A percentile compares a stretch with the other conserved stretches of the same genome.
phyloP scores from a whole-genome alignment of 1,140 invertebrate genomes.

The Pseudomyrmex gracilis region DNA sequence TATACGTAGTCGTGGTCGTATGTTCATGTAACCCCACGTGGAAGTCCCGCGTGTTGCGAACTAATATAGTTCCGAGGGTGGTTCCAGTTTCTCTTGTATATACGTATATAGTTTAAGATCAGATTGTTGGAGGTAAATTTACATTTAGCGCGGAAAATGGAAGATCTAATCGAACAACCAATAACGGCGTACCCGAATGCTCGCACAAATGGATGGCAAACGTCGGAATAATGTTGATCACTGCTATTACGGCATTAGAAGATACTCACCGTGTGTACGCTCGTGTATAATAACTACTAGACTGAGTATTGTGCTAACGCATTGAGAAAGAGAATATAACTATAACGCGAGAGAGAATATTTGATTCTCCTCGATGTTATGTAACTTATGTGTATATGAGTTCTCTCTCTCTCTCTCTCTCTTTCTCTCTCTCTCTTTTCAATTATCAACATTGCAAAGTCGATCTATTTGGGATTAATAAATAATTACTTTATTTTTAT shows the following conservation, averaged over 20 bases:
- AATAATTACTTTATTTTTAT: too few species aligned
- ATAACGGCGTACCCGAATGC: not conserved
- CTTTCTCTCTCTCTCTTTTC: too few species aligned
- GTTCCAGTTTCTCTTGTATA: too few species aligned
- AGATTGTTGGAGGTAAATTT: not conserved
- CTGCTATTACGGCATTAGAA: slow-evolving; percentile 5
- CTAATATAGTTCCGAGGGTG: not conserved
- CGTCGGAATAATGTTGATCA: slow-evolving; percentile 13
- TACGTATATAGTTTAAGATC: not conserved
- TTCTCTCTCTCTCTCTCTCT: too few species aligned
- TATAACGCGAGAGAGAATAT: slow-evolving; percentile 33
- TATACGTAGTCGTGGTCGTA: not conserved
- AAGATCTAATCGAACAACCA: slow-evolving; percentile 23
- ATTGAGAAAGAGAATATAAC: not conserved
- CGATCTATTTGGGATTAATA: too few species aligned
- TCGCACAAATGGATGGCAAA: slow-evolving; percentile 5
- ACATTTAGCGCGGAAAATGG: not conserved
- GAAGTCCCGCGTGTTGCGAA: not conserved
- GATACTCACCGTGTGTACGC: slow-evolving; percentile 6
- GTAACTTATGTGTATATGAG: too few species aligned
- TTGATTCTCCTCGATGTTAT: not conserved
- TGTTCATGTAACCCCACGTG: not conserved
- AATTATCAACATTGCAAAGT: too few species aligned
- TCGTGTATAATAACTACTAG: not conserved
- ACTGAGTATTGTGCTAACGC: too few species aligned